phyloP scores from a whole-genome alignment of 2,888 invertebrate species.

The Plebejus anna region DNA sequence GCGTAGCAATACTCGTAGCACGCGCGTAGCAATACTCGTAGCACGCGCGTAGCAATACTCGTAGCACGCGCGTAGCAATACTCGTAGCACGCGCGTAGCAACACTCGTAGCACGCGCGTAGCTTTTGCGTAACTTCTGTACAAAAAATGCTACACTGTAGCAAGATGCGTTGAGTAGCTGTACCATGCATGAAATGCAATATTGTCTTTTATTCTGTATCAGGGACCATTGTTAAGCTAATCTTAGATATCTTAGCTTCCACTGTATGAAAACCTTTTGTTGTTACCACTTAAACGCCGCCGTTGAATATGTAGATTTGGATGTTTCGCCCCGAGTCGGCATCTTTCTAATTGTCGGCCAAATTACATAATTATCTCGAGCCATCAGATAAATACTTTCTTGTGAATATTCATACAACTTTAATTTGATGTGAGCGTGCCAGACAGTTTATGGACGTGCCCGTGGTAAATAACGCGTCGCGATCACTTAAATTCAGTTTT shows the following conservation, averaged over 20 bases:
- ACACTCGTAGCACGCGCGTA: not conserved
- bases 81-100: not conserved
- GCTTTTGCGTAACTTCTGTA: too few relatives aligned
- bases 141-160: too few relatives aligned
- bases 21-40: not conserved
- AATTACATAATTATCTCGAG: conserved; percentile 33
- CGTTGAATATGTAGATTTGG: conserved; percentile 48
- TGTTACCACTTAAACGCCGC: conserved; percentile 42
- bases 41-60: not conserved
- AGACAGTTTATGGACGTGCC: not conserved
- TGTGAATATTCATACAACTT: conserved; percentile 33
- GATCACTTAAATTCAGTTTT: not conserved
- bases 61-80: not conserved
- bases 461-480: not conserved
- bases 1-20: not conserved
- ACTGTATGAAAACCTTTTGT: not conserved
- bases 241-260: not conserved
- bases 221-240: not conserved
- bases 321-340: conserved; percentile 39
- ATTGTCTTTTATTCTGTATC: not conserved
- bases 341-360: conserved; percentile 36
- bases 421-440: conserved; percentile 13
- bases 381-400: conserved; percentile 32
- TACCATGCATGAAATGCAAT: too few relatives aligned
- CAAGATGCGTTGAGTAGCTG: too few relatives aligned